A percentile compares a stretch with the other conserved stretches of the same genome.
phyloP scores from a whole-genome alignment of 2,113 vertebrate genomes.

The Sula dactylatra region DNA sequence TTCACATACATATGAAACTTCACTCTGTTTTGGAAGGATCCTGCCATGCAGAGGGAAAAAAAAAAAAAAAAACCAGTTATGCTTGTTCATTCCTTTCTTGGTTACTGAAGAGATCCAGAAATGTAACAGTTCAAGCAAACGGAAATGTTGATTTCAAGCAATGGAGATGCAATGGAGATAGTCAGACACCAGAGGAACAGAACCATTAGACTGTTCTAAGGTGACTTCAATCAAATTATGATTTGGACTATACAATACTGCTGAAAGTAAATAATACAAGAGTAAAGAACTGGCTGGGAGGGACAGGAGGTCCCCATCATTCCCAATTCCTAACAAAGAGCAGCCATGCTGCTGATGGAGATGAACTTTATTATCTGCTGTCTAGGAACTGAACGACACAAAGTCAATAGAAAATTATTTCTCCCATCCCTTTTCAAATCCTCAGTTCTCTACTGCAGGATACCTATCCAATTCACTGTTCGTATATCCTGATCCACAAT shows the following conservation, averaged over 20 bases:
- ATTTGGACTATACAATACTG: background rate
- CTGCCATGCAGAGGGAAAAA: too few species aligned
- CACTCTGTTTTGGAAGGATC: background rate
- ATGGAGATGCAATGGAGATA: rapidly evolving
- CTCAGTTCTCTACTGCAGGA: background rate
- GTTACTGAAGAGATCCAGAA: background rate
- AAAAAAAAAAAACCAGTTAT: background rate
- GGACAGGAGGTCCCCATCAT: background rate
- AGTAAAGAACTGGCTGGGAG: background rate
- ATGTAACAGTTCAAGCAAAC: background rate
- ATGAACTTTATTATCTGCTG: background rate
- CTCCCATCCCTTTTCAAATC: background rate
- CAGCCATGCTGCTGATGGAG: background rate
- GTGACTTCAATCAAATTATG: background rate
- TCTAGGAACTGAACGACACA: background rate
- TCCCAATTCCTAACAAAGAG: background rate
- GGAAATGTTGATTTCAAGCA: background rate
- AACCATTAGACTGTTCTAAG: background rate
- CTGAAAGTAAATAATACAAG: background rate
- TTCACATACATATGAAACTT: background rate
- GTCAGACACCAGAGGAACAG: background rate
- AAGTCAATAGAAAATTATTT: background rate
- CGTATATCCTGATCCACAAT: background rate
- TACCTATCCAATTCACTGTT: background rate
- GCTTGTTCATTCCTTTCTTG: background rate